phyloP scores from a whole-genome alignment of 2,797 vertebrate species.

The Tokudaia tokunoshimensis region DNA sequence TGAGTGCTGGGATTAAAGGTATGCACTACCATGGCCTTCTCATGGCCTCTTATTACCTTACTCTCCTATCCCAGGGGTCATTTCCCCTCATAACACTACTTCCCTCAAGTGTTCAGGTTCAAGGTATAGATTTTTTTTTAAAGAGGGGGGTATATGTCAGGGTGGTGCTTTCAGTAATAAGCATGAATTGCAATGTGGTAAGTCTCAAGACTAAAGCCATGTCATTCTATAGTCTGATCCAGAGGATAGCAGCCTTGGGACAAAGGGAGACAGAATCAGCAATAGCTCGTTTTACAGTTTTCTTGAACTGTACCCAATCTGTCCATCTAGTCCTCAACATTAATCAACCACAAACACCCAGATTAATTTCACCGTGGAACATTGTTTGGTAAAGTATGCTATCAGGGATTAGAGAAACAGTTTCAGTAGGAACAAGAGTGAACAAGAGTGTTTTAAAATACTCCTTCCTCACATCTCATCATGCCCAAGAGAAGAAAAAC shows the following conservation, averaged over 20 bases:
- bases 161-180: neutral
- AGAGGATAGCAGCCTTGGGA: neutral
- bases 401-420: neutral
- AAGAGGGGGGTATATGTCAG: neutral
- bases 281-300: neutral
- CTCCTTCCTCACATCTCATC: neutral
- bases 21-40: neutral
- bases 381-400: neutral
- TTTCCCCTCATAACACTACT: neutral
- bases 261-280: neutral
- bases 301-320: neutral
- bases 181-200: neutral
- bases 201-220: conserved; percentile 8
- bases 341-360: neutral
- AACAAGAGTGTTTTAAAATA: conserved; percentile 8
- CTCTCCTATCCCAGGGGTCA: neutral
- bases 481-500: neutral
- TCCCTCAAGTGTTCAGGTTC: neutral
- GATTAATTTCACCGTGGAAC: neutral
- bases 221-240: neutral
- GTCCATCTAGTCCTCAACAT: neutral
- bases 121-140: conserved; percentile 4
- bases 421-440: neutral
- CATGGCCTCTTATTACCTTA: neutral
- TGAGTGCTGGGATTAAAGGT: neutral